Conservation (phyloP, 2,797 vertebrate genomes). For the Astyanax mexicanus region DNA sequence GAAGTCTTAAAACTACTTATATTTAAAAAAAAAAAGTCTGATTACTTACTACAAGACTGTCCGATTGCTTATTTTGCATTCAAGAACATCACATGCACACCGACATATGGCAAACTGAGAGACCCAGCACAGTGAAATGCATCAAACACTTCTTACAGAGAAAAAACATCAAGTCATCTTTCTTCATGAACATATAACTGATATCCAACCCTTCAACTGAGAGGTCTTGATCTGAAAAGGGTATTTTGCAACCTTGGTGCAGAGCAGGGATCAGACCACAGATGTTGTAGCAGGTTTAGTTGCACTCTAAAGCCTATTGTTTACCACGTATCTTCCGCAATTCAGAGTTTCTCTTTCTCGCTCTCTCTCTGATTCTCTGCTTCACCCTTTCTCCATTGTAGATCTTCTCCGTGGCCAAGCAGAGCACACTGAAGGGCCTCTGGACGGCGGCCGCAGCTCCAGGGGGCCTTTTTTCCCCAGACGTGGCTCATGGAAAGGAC, state of each 20-base stretch:
- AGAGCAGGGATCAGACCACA: slow-evolving; percentile 81
- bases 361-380: slow-evolving; percentile 33
- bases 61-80: no score
- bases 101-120: no score
- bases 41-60: no score
- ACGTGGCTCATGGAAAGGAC: slow-evolving; percentile 77
- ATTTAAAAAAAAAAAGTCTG: no score
- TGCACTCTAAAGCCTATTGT: slow-evolving; percentile 92
- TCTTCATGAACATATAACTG: slow-evolving; percentile 75
- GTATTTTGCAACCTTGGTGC: slow-evolving; percentile 73
- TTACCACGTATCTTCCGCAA: slow-evolving; percentile 91
- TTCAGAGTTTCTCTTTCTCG: slow-evolving; percentile 80
- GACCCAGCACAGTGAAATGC: no score
- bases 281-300: slow-evolving; percentile 94
- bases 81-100: no score
- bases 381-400: slow-evolving; percentile 51
- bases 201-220: slow-evolving; percentile 35
- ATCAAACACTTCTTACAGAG: no score
- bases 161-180: slow-evolving; percentile 78
- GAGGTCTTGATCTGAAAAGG: slow-evolving; percentile 51
- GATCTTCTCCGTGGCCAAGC: slow-evolving; percentile 38
- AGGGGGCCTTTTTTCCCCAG: slow-evolving; percentile 84
- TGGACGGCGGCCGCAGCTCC: slow-evolving; percentile 86
- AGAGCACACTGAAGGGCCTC: slow-evolving; percentile 85
- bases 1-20: no score